phyloP scores from a whole-genome alignment of 2,113 vertebrate genomes.

The Phrynosoma blainvillii region DNA sequence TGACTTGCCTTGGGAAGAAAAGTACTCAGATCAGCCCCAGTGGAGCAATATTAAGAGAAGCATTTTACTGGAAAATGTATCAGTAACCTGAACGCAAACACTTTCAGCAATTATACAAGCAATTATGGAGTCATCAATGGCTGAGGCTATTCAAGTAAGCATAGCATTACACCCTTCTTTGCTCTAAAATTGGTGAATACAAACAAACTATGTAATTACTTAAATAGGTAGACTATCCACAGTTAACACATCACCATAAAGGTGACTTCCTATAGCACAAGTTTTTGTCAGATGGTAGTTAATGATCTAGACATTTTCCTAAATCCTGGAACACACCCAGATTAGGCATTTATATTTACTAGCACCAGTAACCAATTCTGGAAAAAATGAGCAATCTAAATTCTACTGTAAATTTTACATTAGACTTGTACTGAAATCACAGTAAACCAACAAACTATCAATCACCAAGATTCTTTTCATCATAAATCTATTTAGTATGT shows the following conservation, averaged over 20 bases:
- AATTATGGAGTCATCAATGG: background rate
- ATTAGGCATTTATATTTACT: background rate
- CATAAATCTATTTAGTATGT: background rate
- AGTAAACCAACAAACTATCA: background rate
- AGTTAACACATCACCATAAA: background rate
- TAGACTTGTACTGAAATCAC: background rate
- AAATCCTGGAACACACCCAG: background rate
- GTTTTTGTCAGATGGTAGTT: background rate
- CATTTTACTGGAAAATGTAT: constrained; percentile 6
- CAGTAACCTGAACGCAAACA: background rate
- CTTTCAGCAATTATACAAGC: background rate
- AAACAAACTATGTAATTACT: background rate
- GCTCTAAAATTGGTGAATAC: background rate
- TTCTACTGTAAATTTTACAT: background rate
- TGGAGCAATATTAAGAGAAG: background rate
- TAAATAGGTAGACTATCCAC: background rate
- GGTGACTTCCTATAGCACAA: background rate
- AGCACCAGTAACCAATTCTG: background rate
- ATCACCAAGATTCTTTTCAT: background rate
- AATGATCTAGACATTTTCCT: background rate
- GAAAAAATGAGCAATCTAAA: background rate
- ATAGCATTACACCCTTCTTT: background rate
- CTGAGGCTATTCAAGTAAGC: background rate
- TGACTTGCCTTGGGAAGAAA: background rate
- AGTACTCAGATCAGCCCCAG: background rate